Conservation (phyloP, 1,140 invertebrate genomes). For the Goniozus legneri region DNA sequence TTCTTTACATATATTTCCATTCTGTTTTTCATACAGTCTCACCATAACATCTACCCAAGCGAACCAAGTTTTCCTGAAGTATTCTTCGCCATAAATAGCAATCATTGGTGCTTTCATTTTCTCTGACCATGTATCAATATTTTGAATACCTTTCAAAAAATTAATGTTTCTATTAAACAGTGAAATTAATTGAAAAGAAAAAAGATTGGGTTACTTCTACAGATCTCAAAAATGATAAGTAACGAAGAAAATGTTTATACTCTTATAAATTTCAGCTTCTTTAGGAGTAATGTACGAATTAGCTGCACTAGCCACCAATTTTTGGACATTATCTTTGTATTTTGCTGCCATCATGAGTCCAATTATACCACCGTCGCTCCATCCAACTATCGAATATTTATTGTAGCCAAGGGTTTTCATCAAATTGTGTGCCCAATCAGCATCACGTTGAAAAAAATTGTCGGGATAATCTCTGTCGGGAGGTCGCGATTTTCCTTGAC, state of each 20-base stretch:
- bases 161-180: not conserved
- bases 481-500: slow-evolving; percentile 81
- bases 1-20: slow-evolving; percentile 71
- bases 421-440: slow-evolving; percentile 64
- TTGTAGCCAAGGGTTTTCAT: slow-evolving; percentile 69
- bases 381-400: slow-evolving; percentile 78
- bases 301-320: slow-evolving; percentile 74
- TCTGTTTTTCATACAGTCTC: slow-evolving; percentile 56
- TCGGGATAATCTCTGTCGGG: slow-evolving; percentile 67
- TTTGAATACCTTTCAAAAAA: slow-evolving; percentile 47
- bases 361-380: slow-evolving; percentile 86
- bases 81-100: slow-evolving; percentile 71
- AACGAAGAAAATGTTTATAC: slow-evolving; percentile 29
- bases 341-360: slow-evolving; percentile 71
- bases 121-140: slow-evolving; percentile 77
- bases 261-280: slow-evolving; percentile 66
- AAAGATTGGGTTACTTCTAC: not conserved
- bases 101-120: slow-evolving; percentile 72
- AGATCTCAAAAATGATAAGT: not conserved
- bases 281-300: slow-evolving; percentile 71
- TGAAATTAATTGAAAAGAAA: not conserved
- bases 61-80: slow-evolving; percentile 67
- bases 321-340: slow-evolving; percentile 65
- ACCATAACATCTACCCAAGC: slow-evolving; percentile 69
- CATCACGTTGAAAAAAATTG: slow-evolving; percentile 75